phyloP scores from a whole-genome alignment of 2,888 invertebrate genomes.

The Criorhina ranunculi region DNA sequence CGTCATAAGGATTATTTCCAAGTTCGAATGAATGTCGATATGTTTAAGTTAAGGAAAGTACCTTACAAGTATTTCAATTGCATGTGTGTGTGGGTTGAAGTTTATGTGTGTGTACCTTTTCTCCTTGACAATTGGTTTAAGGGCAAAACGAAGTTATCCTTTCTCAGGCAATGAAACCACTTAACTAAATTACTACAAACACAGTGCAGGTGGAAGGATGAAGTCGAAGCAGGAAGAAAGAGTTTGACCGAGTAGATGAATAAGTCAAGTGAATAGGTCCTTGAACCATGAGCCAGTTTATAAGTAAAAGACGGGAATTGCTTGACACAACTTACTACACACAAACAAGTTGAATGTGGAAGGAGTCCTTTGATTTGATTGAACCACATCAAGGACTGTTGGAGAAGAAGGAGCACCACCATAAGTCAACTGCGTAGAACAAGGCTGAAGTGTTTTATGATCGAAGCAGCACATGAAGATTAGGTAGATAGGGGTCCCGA shows the following conservation, averaged over 20 bases:
- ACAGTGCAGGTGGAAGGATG: conserved; percentile 4
- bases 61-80: background rate
- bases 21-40: conserved; percentile 30
- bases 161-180: conserved; percentile 41
- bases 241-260: background rate
- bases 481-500: too few species aligned
- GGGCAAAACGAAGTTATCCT: conserved; percentile 37
- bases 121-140: conserved; percentile 31
- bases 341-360: too few species aligned
- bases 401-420: too few species aligned
- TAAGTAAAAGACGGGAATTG: too few species aligned
- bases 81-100: background rate
- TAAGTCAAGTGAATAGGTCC: too few species aligned
- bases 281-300: too few species aligned
- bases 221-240: background rate
- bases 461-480: too few species aligned
- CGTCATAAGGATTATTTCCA: conserved; percentile 28
- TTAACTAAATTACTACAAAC: conserved; percentile 45
- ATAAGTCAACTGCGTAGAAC: too few species aligned
- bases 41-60: background rate
- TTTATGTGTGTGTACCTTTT: background rate
- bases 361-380: too few species aligned
- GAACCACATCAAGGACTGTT: too few species aligned
- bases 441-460: too few species aligned
- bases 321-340: too few species aligned